phyloP scores from a whole-genome alignment of 2,888 invertebrate species.

The Pammene aurita region DNA sequence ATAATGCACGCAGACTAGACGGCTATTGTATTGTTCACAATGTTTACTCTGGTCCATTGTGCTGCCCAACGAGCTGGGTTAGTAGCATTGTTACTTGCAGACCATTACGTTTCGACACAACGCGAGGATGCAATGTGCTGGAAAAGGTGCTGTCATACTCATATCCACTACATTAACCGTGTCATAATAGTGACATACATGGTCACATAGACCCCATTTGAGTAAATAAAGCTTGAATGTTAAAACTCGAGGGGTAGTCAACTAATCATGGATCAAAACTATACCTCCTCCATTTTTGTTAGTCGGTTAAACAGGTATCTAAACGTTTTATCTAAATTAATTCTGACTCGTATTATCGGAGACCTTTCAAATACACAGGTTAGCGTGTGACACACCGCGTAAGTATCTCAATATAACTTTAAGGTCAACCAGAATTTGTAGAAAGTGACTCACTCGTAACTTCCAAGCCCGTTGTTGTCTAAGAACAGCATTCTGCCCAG shows the following conservation, averaged over 20 bases:
- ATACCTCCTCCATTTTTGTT: too few relatives aligned
- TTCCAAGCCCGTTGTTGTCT: too few relatives aligned
- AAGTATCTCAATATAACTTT: neutral
- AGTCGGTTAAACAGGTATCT: too few relatives aligned
- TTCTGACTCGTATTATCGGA: too few relatives aligned
- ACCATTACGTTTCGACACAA: constrained; percentile 1
- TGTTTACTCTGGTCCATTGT: constrained; percentile 9
- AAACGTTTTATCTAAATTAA: too few relatives aligned
- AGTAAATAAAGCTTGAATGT: too few relatives aligned
- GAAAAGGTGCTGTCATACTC: neutral
- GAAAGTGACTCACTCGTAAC: neutral
- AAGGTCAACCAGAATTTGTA: constrained; percentile 3
- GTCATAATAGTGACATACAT: too few relatives aligned
- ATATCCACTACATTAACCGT: neutral
- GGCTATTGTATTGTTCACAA: constrained; percentile 3
- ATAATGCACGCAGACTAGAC: constrained; percentile 3
- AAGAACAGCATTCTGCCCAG: too few relatives aligned
- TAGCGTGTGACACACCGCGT: neutral
- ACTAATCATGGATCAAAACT: too few relatives aligned
- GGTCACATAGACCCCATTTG: too few relatives aligned
- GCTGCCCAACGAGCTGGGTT: neutral
- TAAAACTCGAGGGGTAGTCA: too few relatives aligned
- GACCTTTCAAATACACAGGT: neutral
- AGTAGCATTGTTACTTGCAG: neutral
- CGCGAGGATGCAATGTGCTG: neutral